Percentiles rank a stretch among this genome's conserved stretches.
These are phyloP conservation scores for Chymomyza fuscimana DNA, from an alignment of 2,888 invertebrate genomes.

Conservation along the genomic window DNA sequence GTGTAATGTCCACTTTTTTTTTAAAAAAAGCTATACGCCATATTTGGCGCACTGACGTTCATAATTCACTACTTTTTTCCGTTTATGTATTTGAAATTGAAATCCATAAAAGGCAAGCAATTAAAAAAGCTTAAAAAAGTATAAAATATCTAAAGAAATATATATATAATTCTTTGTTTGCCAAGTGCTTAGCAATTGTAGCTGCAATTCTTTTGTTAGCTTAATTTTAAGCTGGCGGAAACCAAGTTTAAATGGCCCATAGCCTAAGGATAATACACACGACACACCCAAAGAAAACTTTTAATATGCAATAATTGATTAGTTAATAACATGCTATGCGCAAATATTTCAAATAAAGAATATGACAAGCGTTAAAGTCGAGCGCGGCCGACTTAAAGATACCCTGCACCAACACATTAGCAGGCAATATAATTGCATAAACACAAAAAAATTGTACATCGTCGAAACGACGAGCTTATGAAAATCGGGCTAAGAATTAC, in stretches of 20 bases:
- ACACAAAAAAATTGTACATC: too few species aligned
- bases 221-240: slow-evolving; percentile 6
- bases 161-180: slow-evolving; percentile 7
- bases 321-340: slow-evolving; percentile 60
- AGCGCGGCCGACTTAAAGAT: too few species aligned
- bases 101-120: slow-evolving; percentile 27
- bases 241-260: neutral
- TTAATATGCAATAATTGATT: slow-evolving; percentile 49
- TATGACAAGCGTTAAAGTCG: too few species aligned
- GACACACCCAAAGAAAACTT: slow-evolving; percentile 1
- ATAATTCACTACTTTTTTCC: slow-evolving; percentile 68
- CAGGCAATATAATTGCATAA: too few species aligned
- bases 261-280: neutral
- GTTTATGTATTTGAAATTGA: slow-evolving; percentile 17
- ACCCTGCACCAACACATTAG: too few species aligned
- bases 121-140: slow-evolving; percentile 25
- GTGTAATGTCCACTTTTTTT: slow-evolving; percentile 14
- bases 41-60: slow-evolving; percentile 71
- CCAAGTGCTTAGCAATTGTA: slow-evolving; percentile 10
- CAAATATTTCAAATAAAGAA: slow-evolving; percentile 7
- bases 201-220: slow-evolving; percentile 4
- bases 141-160: slow-evolving; percentile 1
- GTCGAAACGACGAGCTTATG: too few species aligned
- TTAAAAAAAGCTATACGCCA: slow-evolving; percentile 31
- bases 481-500: too few species aligned